These are phyloP conservation scores for Xanthorhoe designata DNA, from an alignment of 2,888 invertebrate species.

Conservation along the genomic window DNA sequence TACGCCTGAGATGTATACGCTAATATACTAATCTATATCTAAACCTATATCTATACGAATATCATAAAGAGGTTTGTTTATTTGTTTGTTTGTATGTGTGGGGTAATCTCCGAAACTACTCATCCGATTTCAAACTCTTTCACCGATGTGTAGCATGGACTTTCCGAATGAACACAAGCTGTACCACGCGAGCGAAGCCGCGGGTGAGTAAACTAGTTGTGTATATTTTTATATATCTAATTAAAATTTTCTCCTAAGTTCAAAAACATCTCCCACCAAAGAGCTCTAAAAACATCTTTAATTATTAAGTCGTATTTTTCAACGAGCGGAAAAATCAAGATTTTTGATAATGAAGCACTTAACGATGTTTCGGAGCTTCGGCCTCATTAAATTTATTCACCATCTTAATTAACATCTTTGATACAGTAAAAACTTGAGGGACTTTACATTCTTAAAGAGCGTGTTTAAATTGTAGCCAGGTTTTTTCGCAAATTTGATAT, in stretches of 20 bases:
- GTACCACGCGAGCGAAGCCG: no score
- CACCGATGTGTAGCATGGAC: no score
- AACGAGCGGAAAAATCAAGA: conserved; percentile 52
- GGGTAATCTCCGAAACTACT: no score
- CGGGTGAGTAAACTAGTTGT: no score
- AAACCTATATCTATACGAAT: no score
- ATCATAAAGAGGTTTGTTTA: no score
- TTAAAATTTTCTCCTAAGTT: conserved; percentile 15
- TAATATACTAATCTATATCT: no score
- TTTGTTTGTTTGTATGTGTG: no score
- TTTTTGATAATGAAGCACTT: conserved; percentile 61
- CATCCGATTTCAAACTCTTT: no score
- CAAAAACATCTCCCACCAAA: conserved; percentile 15
- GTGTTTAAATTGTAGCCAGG: conserved; percentile 39
- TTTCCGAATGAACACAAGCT: no score
- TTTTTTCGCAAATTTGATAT: conserved; percentile 37
- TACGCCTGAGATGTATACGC: no score
- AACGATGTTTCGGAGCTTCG: conserved; percentile 58
- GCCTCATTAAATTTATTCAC: conserved; percentile 64
- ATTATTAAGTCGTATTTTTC: conserved; percentile 46
- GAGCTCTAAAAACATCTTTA: conserved; percentile 39
- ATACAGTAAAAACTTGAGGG: conserved; percentile 51
- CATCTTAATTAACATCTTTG: conserved; percentile 64
- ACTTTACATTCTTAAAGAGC: conserved; percentile 48
- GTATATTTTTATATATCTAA: background rate